phyloP scores from a whole-genome alignment of 2,888 invertebrate species.

The Ischnus inquisitorius region DNA sequence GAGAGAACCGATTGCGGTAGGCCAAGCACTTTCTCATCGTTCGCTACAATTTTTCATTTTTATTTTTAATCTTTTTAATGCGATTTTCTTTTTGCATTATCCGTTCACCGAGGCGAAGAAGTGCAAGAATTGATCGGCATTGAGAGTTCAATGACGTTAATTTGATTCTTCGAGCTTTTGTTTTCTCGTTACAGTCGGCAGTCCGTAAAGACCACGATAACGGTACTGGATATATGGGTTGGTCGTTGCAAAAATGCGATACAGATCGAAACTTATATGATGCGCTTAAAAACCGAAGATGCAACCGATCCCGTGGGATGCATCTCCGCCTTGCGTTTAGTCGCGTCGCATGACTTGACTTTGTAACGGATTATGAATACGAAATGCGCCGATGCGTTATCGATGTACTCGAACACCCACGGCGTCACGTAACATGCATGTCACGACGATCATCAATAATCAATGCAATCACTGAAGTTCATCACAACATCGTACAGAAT shows the following conservation, averaged over 20 bases:
- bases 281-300: constrained; percentile 31
- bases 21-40: constrained; percentile 21
- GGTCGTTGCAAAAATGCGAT: background rate
- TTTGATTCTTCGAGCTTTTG: background rate
- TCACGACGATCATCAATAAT: background rate
- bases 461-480: background rate
- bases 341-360: constrained; percentile 41
- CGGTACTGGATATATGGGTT: background rate
- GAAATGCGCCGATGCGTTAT: constrained; percentile 37
- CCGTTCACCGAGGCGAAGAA: background rate
- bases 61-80: background rate
- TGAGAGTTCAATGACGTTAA: background rate
- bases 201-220: constrained; percentile 39
- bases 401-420: constrained; percentile 47
- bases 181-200: background rate
- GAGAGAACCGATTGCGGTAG: constrained; percentile 45
- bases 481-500: background rate
- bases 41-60: background rate
- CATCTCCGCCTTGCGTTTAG: constrained; percentile 5
- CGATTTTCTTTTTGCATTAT: background rate
- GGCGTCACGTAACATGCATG: background rate
- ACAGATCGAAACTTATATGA: background rate
- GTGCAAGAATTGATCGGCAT: background rate
- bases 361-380: constrained; percentile 26
- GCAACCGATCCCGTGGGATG: constrained; percentile 44